Evolutionary conservation across 1,140 invertebrate genomes (phyloP), one percentile per base, ranked within the genome.

Genomic region (Drosophila lacertosa): DNA sequence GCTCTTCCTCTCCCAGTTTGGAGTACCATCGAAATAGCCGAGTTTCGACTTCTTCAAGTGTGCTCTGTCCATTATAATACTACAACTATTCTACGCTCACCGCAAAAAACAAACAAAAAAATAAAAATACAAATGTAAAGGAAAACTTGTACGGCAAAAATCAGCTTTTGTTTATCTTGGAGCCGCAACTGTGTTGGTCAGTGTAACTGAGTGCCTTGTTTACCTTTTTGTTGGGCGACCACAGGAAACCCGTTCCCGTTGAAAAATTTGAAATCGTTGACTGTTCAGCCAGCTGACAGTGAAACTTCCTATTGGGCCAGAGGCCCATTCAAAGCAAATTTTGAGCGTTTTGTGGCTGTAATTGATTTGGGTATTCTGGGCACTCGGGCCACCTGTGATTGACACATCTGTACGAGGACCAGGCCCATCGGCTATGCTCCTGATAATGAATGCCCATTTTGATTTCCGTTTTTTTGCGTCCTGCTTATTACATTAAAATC

Each of bases 361-460:
- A 75, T 80, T 84, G 81, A 86, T 80, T 86, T 84, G 80, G 80
- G 80, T 84, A 69, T 39, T 48, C 37, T 63, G 32, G 40, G 7
- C 15, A 39, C 65, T 59, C 50, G 54, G 45, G 55, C 24, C 74
- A 73, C 57, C 73, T 86, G 77, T 88, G 82, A 86, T 86, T 88
- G 82, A 88, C 82, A 74, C 63, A 63, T 82, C 62, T 60, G 13
- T 10, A 35, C 13, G 37, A 37, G 3, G 7, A 29, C 0, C 39
- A 4, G 39, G 15, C 18, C 9, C 20, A n/a, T n/a, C n/a, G 33
- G 33, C 37, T 7, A 18, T 0, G 16, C 22, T 26, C 4, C 24
- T 37, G 37, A 15, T 70, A 70, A 74, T 63, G 70, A 58, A 74
- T 73, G 58, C 40, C 81, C 53, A 65, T 45, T 77, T 78, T 66